Percentiles rank a stretch among this genome's conserved stretches.
These are phyloP conservation scores for Prostheceraeus crozeri DNA, from an alignment of 2,888 invertebrate genomes.

Conservation along the genomic window DNA sequence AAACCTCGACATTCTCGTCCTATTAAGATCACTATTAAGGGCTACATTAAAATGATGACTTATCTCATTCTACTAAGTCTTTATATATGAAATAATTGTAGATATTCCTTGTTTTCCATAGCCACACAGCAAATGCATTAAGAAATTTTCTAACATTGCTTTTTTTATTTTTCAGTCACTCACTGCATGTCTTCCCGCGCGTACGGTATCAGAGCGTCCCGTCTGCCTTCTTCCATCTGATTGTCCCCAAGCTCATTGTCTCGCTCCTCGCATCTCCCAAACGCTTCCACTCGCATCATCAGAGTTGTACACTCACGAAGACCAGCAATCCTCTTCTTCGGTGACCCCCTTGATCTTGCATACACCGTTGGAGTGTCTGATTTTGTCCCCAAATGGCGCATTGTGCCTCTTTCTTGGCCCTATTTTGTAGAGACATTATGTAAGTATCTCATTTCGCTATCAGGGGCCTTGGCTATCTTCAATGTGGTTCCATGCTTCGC, in stretches of 20 bases:
- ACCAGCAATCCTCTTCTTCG: conserved; percentile 55
- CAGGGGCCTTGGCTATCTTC: too few species aligned
- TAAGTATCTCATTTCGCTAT: too few species aligned
- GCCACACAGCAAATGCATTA: too few species aligned
- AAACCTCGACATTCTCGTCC: too few species aligned
- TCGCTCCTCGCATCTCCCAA: conserved; percentile 66
- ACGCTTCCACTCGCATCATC: conserved; percentile 57
- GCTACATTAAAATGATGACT: too few species aligned
- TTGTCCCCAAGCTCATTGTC: conserved; percentile 50
- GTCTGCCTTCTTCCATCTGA: conserved; percentile 52
- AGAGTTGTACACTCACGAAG: conserved; percentile 49
- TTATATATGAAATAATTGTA: too few species aligned
- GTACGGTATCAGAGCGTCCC: conserved; percentile 63
- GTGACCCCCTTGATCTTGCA: conserved; percentile 52
- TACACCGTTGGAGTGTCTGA: conserved; percentile 67
- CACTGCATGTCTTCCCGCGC: conserved; percentile 75
- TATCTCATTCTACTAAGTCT: too few species aligned
- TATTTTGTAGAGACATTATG: conserved; percentile 66
- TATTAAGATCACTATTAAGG: too few species aligned
- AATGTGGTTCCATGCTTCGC: too few species aligned
- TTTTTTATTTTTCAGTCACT: too few species aligned
- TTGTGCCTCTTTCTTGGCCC: conserved; percentile 51
- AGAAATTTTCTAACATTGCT: too few species aligned
- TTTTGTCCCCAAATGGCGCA: conserved; percentile 59
- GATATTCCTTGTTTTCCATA: too few species aligned